phyloP scores from a whole-genome alignment of 2,113 vertebrate genomes.

The Helogale parvula region DNA sequence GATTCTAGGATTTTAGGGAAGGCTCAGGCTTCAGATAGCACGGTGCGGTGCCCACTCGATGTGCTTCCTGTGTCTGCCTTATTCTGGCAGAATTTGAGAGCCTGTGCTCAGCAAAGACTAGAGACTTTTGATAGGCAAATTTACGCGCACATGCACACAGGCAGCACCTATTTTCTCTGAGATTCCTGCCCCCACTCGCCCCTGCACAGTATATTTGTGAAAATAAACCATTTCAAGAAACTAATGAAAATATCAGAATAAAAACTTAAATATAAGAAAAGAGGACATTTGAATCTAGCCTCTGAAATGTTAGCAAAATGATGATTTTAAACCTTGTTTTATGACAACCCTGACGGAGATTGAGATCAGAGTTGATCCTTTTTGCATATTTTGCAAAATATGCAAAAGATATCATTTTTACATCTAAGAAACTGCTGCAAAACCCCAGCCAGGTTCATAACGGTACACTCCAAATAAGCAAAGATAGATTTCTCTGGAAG shows the following conservation, averaged over 20 bases:
- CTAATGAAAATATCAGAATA: constrained; percentile 29
- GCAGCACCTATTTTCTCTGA: not conserved
- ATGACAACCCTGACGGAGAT: not conserved
- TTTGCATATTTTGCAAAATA: constrained; percentile 30
- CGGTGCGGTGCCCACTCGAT: fast-evolving
- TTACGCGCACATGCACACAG: not conserved
- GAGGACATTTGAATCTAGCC: not conserved
- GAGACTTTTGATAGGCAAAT: not conserved
- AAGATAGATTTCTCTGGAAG: constrained; percentile 46
- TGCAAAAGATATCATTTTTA: constrained; percentile 71
- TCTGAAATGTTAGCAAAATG: not conserved
- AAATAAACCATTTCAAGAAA: not conserved
- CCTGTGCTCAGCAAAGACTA: not conserved
- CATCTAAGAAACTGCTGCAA: constrained; percentile 87
- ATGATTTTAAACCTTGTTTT: constrained; percentile 48
- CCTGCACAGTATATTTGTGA: not conserved
- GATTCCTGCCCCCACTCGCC: not conserved
- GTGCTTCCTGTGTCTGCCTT: not conserved
- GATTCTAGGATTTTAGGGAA: not conserved
- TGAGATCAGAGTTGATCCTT: not conserved
- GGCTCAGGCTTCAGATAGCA: not conserved
- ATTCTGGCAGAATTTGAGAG: not conserved
- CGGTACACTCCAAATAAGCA: constrained; percentile 85
- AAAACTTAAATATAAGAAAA: constrained; percentile 7
- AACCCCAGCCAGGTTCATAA: constrained; percentile 89